Base-by-base conservation (phyloP, 2,797 vertebrate species). In the Megaceryle alcyon region DNA sequence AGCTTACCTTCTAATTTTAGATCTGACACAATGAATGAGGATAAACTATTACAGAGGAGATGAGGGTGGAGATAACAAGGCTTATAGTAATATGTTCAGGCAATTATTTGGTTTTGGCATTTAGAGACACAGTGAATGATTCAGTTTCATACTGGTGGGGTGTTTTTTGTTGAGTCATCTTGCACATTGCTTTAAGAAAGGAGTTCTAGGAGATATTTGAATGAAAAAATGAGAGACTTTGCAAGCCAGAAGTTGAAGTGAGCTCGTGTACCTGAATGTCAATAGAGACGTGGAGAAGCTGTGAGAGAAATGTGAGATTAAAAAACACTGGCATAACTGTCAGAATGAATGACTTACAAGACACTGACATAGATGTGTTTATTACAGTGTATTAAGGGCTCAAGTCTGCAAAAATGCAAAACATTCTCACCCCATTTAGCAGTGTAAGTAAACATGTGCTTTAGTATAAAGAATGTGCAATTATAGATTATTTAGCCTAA, bases 1-100 rank as follows among this genome's bases (percentile, higher is more conserved):
- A 90, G 5, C 9, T 94, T 90, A n/a, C 23, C 23, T 83, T 90
- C 63, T 83, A 79, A 86, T 88, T 95, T 92, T 87, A 79, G 37
- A 7, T 44, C 49, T 61, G 49, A 57, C 41, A 76, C 3, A 9
- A 20, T 69, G 51, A 72, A 41, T 65, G 33, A 44, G 22, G 26
- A 43, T 77, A 48, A 87, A 59, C 31, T 65, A 5, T 31, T 29
- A 31, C 23, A 43, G 53, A 65, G 51, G 35, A 44, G 18, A 41
- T 60, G 66, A 76, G 86, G 57, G 35, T 75, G n/a, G 51, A 88
- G 65, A 81, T 60, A 81, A 14, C 7, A 78, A 75, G 28, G 28
- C 84, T 88, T 86, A 66, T 57, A 84, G 35, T 44, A 56, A 37
- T 89, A 44, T 20, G 29, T 51, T 80, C 65, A 77, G 46, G 33